Base-by-base conservation (phyloP, 2,113 vertebrate genomes). In the Ailuropoda melanoleuca region DNA sequence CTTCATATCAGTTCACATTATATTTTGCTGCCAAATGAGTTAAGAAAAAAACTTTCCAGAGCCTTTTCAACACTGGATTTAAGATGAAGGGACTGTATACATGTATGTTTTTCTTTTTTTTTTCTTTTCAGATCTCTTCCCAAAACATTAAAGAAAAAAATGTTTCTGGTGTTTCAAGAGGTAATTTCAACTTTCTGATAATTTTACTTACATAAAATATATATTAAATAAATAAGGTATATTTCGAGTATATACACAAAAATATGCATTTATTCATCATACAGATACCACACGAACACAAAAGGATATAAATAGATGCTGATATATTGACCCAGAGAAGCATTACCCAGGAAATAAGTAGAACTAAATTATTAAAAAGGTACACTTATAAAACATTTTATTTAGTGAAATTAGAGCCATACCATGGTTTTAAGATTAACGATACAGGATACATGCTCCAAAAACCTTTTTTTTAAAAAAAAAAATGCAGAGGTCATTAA, bases 111-210 rank as follows among this genome's bases (percentile, higher is more conserved):
- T 81, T 34, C 3, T 75, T 58, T 21, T 55, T 82, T 31, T n/a
- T 21, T 24, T 19, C 55, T n/a, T 39, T 83, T 62, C 78, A 46
- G 46, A 43, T 60, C 66, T 70, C 53, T 48, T 56, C 53, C n/a
- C 18, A 43, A 43, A 81, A 53, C 48, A 75, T 3, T 14, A 56
- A 88, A 68, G 66, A 68, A 88, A 81, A 15, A 9, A 13, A 1
- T 68, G 39, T 84, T 37, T 31, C 56, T 88, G 39, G 8, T 74
- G 31, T 80, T 92, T 94, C 50, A 75, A 78, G 72, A 21, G 60
- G 17, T 88, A 96, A 90, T 82, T 92, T 94, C 66, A 94, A 78
- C 56, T 96, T 96, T 80, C 70, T 88, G 58, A 34, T 86, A 78
- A 90, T 56, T 96, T 87, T 53, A 84, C 29, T 96, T 85, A 72